Evolutionary conservation across 2,888 invertebrate species (phyloP), one percentile per base, ranked within the genome.

Genomic region (Lacanobia oleracea): DNA sequence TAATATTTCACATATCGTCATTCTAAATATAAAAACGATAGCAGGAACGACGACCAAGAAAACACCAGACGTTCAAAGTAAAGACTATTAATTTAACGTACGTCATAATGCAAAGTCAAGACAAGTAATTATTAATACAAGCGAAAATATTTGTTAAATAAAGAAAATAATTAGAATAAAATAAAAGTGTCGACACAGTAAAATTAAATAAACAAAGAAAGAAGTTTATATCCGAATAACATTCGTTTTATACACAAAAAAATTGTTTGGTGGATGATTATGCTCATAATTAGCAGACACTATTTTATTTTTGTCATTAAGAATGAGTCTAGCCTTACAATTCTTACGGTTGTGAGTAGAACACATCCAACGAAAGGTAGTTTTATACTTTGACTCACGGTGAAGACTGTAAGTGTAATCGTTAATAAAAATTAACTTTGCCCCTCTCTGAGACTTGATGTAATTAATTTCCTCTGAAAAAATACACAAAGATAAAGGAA

Each of bases 321-420:
- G n/a, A n/a, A n/a, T n/a, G n/a, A n/a, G n/a, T n/a, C n/a, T n/a
- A n/a, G n/a, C n/a, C n/a, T n/a, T n/a, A n/a, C n/a, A n/a, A n/a
- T n/a, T n/a, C n/a, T n/a, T n/a, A n/a, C n/a, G n/a, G n/a, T n/a
- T n/a, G n/a, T n/a, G n/a, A n/a, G n/a, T n/a, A n/a, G n/a, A n/a
- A n/a, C n/a, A n/a, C n/a, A n/a, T 67, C 67, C 67, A 68, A 8
- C 68, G 68, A 33, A 43, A 51, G 14, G 21, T 53, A 1, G 71
- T 27, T 23, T 2, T 23, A 2, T 1, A 43, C 12, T 43, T 69
- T 33, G 21, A 1, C 9, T 18, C 33, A 18, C 21, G 23, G 12
- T 53, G 10, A 5, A 53, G 68, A 18, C 72, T 21, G 10, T 71
- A 68, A 1, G 53, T 68, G 53, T 43, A 67, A 6, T 68, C 14